Base-by-base conservation (phyloP, 2,888 invertebrate genomes). In the Nebria salina region DNA sequence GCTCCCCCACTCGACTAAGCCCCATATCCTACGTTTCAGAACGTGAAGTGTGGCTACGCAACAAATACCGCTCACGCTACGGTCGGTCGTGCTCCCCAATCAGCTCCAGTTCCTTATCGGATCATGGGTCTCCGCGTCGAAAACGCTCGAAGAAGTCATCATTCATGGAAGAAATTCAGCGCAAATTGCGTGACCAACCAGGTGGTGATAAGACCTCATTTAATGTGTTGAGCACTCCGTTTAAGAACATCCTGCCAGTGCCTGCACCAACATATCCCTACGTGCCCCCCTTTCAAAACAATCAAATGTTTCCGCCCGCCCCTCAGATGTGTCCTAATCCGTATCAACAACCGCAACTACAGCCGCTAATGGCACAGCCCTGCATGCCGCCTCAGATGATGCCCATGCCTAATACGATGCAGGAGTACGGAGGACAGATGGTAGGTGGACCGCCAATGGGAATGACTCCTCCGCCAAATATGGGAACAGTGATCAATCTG, bases 121-220 rank as follows among this genome's bases (percentile, higher is more conserved):
- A 76, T 66, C 25, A 34, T 65, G 81, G 81, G 76, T 81, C 81
- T 8, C 81, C 81, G 9, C 72, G 66, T n/a, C 72, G 81, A 66
- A 83, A 76, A 72, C 76, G 82, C n/a, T 74, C 68, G 85, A 85
- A 77, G 81, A 84, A 68, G 86, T 85, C 82, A 85, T 85, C 82
- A 3, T 89, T 89, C 83, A 82, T 89, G 76, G 87, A 89, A 81
- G 89, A 89, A 84, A 84, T 89, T 43, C 86, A 87, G 13, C 86
- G 86, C 26, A 88, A 88, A 83, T 83, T 88, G 43, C 86, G 86
- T 26, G 85, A 85, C 79, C 82, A 82, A 77, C 75, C 25, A 41
- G 75, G 72, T 72, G 75, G 20, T 6, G 54, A n/a, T 65, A 7
- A 26, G 11, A 13, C 26, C 2, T 9, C 75, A 54, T 65, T 25